A percentile compares a stretch with the other conserved stretches of the same genome.
Conservation (phyloP, 2,888 invertebrate species). For the Diplolepis rosae region DNA sequence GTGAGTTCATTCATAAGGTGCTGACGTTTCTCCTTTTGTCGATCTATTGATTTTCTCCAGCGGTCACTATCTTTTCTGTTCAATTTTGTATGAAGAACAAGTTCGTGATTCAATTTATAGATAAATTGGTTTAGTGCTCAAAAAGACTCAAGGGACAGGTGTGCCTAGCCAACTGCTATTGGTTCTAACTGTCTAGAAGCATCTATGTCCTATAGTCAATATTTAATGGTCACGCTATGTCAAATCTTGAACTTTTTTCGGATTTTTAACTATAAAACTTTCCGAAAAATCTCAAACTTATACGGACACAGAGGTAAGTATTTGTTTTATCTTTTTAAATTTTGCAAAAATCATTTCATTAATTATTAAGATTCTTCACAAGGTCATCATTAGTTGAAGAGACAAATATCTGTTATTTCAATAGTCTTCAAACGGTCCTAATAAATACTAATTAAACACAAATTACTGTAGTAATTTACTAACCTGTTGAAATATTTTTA, state of each 20-base stretch:
- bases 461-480: too few relatives aligned
- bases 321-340: too few relatives aligned
- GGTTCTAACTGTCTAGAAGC: not conserved
- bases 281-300: too few relatives aligned
- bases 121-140: slow-evolving; percentile 20
- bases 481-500: too few relatives aligned
- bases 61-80: slow-evolving; percentile 13
- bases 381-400: too few relatives aligned
- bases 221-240: not conserved
- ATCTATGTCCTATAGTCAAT: not conserved
- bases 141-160: slow-evolving; percentile 6
- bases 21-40: not conserved
- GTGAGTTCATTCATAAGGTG: slow-evolving; percentile 11
- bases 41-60: not conserved
- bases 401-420: too few relatives aligned
- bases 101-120: slow-evolving; percentile 23
- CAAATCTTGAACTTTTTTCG: not conserved
- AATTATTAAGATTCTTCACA: too few relatives aligned
- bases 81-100: not conserved
- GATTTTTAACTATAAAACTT: too few relatives aligned
- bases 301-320: too few relatives aligned
- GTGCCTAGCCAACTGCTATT: not conserved
- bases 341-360: too few relatives aligned
- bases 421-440: too few relatives aligned
- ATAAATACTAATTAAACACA: too few relatives aligned